These are phyloP conservation scores for Mus pahari DNA, from an alignment of 2,113 vertebrate species.

Conservation along the genomic window DNA sequence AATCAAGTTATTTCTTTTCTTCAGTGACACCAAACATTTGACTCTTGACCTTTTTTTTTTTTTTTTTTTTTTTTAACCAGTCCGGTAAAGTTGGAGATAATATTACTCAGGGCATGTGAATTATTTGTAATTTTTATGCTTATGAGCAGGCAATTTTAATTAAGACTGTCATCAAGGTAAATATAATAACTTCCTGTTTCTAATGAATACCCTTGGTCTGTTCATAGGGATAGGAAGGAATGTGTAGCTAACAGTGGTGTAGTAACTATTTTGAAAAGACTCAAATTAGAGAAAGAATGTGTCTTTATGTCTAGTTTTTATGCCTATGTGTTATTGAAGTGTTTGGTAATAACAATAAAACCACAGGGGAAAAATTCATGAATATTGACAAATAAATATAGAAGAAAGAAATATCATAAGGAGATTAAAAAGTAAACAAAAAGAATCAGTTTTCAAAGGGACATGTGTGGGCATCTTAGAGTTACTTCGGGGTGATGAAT, in stretches of 20 bases:
- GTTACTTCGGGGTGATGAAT: background rate
- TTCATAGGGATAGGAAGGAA: background rate
- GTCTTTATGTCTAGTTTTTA: background rate
- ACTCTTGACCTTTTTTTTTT: too few species aligned
- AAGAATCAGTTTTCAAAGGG: background rate
- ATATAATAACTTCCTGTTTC: slow-evolving; percentile 22
- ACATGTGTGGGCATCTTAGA: background rate
- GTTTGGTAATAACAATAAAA: background rate
- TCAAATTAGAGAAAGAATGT: background rate
- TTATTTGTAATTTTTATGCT: background rate
- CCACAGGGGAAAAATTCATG: background rate
- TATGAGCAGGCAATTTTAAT: background rate
- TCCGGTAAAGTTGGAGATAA: too few species aligned
- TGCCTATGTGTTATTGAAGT: background rate
- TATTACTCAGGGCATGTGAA: too few species aligned
- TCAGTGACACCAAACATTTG: too few species aligned
- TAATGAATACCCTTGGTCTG: background rate
- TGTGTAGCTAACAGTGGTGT: background rate
- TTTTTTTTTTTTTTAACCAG: too few species aligned
- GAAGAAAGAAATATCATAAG: background rate
- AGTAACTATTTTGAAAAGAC: background rate
- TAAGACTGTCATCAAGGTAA: background rate
- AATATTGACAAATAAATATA: background rate
- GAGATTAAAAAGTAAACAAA: background rate
- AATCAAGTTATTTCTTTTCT: too few species aligned